These are phyloP conservation scores for Enteromius paludinosus DNA, from an alignment of 2,797 vertebrate genomes.

Conservation along the genomic window DNA sequence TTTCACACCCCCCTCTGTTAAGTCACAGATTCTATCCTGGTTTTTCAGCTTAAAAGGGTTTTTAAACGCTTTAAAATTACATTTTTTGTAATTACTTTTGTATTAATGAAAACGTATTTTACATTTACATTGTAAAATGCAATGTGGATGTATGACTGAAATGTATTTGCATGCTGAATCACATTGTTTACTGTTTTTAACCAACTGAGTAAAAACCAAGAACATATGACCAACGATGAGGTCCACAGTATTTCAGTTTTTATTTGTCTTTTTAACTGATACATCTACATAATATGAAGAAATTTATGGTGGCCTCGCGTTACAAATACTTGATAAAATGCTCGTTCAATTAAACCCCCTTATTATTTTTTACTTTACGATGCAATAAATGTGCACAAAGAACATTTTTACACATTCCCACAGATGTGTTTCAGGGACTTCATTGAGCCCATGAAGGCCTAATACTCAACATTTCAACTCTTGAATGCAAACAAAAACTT, in stretches of 20 bases:
- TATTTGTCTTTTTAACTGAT: constrained; percentile 70
- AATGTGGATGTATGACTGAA: neutral
- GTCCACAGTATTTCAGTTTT: constrained; percentile 66
- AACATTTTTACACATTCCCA: constrained; percentile 68
- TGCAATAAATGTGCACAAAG: constrained; percentile 62
- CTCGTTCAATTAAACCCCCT: constrained; percentile 34
- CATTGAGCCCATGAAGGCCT: neutral
- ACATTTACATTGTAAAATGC: neutral
- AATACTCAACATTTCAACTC: constrained; percentile 13
- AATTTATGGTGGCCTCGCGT: constrained; percentile 69
- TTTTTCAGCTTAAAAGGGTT: neutral
- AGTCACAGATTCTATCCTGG: neutral
- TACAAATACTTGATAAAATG: constrained; percentile 65
- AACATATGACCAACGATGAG: constrained; percentile 43
- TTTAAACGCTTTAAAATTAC: neutral
- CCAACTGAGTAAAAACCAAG: neutral
- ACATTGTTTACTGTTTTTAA: neutral
- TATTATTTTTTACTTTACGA: constrained; percentile 58
- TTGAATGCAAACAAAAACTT: constrained; percentile 14
- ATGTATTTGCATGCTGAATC: neutral
- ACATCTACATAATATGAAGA: constrained; percentile 76
- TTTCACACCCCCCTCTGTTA: neutral
- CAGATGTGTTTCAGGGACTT: constrained; percentile 64
- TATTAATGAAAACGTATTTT: neutral
- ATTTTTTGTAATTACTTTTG: too few species aligned